phyloP scores from a whole-genome alignment of 1,140 invertebrate species.

The Teleopsis dalmanni region DNA sequence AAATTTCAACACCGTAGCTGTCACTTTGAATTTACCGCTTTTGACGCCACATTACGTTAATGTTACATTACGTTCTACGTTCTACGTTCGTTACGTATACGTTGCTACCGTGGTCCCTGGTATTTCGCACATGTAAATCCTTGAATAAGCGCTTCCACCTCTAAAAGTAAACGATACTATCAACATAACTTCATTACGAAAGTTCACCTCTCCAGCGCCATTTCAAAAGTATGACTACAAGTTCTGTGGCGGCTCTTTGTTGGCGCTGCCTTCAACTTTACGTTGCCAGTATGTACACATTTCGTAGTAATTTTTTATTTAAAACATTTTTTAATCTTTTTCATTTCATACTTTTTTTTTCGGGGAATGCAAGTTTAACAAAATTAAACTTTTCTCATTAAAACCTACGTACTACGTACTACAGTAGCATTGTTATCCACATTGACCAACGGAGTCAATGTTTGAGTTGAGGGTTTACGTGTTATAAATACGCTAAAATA shows the following conservation, averaged over 20 bases:
- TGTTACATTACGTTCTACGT: too few species aligned
- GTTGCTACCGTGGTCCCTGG: too few species aligned
- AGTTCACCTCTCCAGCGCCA: conserved; percentile 22
- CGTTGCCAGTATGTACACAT: neutral
- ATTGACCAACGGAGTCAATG: too few species aligned
- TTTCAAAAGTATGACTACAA: conserved; percentile 15
- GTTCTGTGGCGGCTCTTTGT: neutral
- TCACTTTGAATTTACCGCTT: conserved; percentile 2
- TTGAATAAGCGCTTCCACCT: too few species aligned
- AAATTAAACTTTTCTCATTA: conserved; percentile 46
- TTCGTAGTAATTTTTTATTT: conserved; percentile 5
- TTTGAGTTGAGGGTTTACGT: too few species aligned
- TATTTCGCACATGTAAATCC: too few species aligned
- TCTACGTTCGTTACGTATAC: too few species aligned
- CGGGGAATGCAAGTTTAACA: conserved; percentile 44
- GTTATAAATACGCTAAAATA: too few species aligned
- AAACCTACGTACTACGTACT: conserved; percentile 39
- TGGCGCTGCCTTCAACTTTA: neutral
- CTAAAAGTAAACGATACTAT: neutral
- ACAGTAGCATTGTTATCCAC: too few species aligned
- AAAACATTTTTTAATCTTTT: neutral
- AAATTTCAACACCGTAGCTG: neutral
- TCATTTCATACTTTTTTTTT: conserved; percentile 4
- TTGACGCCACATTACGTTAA: too few species aligned
- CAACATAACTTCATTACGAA: conserved; percentile 40